phyloP scores from a whole-genome alignment of 2,113 vertebrate genomes.

The Greenwoodochromis staneri region DNA sequence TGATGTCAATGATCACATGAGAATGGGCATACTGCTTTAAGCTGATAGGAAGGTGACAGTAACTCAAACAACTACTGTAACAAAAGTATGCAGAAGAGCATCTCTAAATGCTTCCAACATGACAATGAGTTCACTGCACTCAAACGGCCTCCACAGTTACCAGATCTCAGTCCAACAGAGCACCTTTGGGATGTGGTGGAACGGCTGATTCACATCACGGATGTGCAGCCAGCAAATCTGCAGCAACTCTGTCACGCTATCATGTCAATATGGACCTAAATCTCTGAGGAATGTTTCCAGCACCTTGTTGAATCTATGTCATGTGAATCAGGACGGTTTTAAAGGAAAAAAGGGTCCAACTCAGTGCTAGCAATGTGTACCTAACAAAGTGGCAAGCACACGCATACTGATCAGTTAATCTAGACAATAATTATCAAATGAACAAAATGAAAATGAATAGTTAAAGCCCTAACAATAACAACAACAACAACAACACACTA shows the following conservation, averaged over 20 bases:
- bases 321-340: background rate
- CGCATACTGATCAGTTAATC: background rate
- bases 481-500: background rate
- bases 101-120: background rate
- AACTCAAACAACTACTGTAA: background rate
- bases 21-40: background rate
- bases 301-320: background rate
- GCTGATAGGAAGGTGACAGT: background rate
- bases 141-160: background rate
- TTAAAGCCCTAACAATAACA: background rate
- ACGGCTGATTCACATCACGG: background rate
- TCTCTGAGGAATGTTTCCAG: background rate
- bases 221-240: background rate
- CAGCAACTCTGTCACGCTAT: background rate
- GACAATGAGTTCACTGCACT: background rate
- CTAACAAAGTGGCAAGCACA: background rate
- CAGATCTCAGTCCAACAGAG: background rate
- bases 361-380: background rate
- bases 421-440: background rate
- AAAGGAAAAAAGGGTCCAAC: background rate
- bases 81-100: background rate
- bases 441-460: background rate
- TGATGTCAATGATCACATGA: background rate
- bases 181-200: background rate
- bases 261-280: background rate